Base-by-base conservation (phyloP, 2,113 vertebrate species). In the Pyrgilauda ruficollis region DNA sequence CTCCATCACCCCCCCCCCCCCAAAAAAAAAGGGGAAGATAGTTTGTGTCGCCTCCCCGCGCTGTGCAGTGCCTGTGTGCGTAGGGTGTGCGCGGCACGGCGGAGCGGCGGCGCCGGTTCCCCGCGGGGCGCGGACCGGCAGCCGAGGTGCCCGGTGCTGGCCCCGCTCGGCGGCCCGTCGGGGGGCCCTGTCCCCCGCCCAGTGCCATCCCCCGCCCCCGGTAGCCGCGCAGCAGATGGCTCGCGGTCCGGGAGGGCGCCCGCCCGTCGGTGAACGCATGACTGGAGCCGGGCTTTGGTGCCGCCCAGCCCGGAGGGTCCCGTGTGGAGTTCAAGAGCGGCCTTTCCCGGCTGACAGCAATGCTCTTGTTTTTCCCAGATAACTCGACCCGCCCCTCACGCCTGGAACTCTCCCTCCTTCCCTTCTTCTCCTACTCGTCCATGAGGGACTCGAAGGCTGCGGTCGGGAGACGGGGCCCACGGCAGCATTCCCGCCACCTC, bases 191-290 rank as follows among this genome's bases (percentile, higher is more conserved):
- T 39, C 21, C 19, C 6, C 15, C 5, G 23, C 12, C 11, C 62
- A 3, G 66, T 4, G 62, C 24, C 47, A 2, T n/a, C 24, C 41
- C 41, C 83, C 43, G 15, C 9, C 50, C 8, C 28, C 41, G 18
- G 50, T 44, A 70, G 64, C 70, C 35, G 44, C 41, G 39, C 62
- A 17, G 93, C 90, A 94, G 93, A 93, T 94, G 95, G 90, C 37
- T 41, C 33, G 33, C 79, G 70, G 90, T 61, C 84, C 87, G 30
- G 80, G 94, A 68, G 87, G 74, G 83, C 78, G 18, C 47, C 87
- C 52, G 47, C 66, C 80, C 26, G 82, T 67, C 58, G 30, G 37
- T 56, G 24, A 72, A 90, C 81, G 95, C 84, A n/a, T 76, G 94
- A 41, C 43, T 82, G 79, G 70, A 83, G 89, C 28, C 62, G 46